Base-by-base conservation (phyloP, 2,888 invertebrate species). In the Rugalucina vietnamica region DNA sequence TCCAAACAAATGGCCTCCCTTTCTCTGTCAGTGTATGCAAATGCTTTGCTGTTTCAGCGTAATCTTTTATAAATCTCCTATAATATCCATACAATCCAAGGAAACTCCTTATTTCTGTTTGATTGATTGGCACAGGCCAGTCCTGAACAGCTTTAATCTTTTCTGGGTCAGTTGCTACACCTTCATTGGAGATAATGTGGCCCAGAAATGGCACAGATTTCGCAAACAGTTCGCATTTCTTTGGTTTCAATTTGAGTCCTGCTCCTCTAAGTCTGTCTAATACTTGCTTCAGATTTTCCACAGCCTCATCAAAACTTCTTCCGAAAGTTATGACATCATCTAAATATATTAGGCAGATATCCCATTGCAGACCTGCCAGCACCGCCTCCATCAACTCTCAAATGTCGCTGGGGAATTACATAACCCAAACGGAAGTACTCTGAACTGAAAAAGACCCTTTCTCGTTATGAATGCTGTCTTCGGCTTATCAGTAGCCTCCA, bases 371-470 rank as follows among this genome's bases (percentile, higher is more conserved):
- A 4, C 54, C 54, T 54, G 54, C 54, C 54, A 54, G n/a, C 18
- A 54, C n/a, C 4, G 54, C 54, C n/a, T 54, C 54, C 54, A 54
- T 54, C n/a, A 54, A 74, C 80, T 60, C 32, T 81, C 79, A 54
- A 85, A 85, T 29, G 39, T 37, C 1, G 75, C 81, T 24, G 83
- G 85, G 4, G 82, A 79, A n/a, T n/a, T n/a, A n/a, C 54, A 5
- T 54, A 54, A 54, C 18, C 54, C 54, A 24, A 54, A 54, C 18
- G 21, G 54, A 54, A 54, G 54, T 4, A 54, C 54, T 24, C 54
- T 18, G 54, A 54, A 12, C 54, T 54, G 21, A 54, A 54, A 54
- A 54, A 54, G 79, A 4, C 82, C 79, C 14, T 50, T 39, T 60
- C 75, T 43, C 27, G 80, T 54, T 27, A 60, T 60, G 29, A 76